Evolutionary conservation across 2,888 invertebrate genomes (phyloP), one percentile per base, ranked within the genome.

Genomic region (Drosophila dives): DNA sequence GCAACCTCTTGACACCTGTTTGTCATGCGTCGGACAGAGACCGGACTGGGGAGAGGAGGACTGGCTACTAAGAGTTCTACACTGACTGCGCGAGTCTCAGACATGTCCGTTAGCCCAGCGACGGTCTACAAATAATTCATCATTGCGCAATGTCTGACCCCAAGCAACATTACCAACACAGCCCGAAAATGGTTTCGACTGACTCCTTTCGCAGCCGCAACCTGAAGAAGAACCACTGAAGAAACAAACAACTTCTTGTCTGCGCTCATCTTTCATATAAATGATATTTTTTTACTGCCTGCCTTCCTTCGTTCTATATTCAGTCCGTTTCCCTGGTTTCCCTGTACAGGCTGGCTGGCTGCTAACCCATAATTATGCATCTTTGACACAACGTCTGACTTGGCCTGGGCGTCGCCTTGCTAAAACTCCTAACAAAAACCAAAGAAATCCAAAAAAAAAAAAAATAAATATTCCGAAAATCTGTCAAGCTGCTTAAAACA

Each of bases 61-160:
- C 54, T 53, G 33, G 20, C 45, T 32, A 26, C 38, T 50, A 32
- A 56, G 42, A 29, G 49, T 42, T 62, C 3, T 33, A 53, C 54
- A 29, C 20, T 17, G 20, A 50, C 51, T 59, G 38, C 50, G 38
- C 50, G 12, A 7, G 45, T 23, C 20, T 23, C 20, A 8, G 45
- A 42, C 49, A 49, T 60, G 4, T 23, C 54, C 56, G 56, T 64
- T 38, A 34, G 45, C 29, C 56, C 66, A 49, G 49, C 60, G 54
- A 77, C 80, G 86, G 83, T 84, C 87, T 85, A 91, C 87, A 86
- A 83, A 81, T 90, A 91, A 91, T 90, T 86, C 91, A 90, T 91
- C 91, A 89, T 83, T 77, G 68, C 64, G 75, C 83, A 80, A 72
- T 67, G 66, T 68, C 62, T 79, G 76, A 84, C 67, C 72, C 48